Conservation (phyloP, 2,113 vertebrate species). For the Zosterops pallidus region DNA sequence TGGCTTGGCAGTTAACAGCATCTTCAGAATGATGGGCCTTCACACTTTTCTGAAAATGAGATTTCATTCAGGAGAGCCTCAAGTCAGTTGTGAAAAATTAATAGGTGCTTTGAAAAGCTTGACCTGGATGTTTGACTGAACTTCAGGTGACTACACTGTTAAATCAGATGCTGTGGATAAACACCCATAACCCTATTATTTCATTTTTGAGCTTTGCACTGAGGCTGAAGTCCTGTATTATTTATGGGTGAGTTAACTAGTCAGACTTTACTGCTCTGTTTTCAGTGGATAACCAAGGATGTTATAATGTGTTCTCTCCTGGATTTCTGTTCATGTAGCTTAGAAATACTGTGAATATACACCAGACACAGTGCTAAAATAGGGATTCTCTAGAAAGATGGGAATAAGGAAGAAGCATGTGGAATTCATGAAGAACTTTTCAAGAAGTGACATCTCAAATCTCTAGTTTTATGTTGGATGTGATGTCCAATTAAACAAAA, state of each 20-base stretch:
- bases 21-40: background rate
- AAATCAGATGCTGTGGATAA: background rate
- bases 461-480: background rate
- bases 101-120: background rate
- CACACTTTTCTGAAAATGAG: background rate
- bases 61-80: background rate
- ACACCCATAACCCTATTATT: background rate
- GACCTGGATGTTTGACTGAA: background rate
- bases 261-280: background rate
- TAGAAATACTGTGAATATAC: background rate
- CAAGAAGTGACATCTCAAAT: background rate
- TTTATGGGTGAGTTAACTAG: background rate
- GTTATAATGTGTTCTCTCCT: background rate
- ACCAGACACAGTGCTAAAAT: background rate
- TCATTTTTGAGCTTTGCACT: background rate
- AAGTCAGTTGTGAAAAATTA: background rate
- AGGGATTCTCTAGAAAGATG: background rate
- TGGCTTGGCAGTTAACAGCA: background rate
- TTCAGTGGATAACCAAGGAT: background rate
- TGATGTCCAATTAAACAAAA: background rate
- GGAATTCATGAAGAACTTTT: background rate
- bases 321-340: background rate
- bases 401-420: background rate
- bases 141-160: background rate
- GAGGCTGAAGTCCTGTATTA: background rate